Percentiles rank a stretch among this genome's conserved stretches.
phyloP scores from a whole-genome alignment of 2,888 invertebrate species.

The Drosophila crucigera region DNA sequence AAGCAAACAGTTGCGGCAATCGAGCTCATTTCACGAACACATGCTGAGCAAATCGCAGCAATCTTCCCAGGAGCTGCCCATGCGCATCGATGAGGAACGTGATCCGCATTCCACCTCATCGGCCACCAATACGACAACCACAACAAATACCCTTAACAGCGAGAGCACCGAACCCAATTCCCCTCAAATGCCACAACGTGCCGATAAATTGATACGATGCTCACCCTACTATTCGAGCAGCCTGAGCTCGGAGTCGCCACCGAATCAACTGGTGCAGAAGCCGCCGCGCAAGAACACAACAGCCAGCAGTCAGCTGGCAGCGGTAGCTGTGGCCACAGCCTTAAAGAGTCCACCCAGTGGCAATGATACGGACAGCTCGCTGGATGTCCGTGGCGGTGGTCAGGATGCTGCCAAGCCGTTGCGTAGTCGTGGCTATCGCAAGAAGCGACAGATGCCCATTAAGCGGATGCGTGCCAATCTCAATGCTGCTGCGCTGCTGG shows the following conservation, averaged over 20 bases:
- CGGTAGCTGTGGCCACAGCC: conserved; percentile 84
- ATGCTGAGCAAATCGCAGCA: conserved; percentile 86
- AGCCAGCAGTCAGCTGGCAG: conserved; percentile 85
- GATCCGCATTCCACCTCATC: conserved; percentile 83
- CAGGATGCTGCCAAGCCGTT: conserved; percentile 90
- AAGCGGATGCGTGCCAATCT: conserved; percentile 83
- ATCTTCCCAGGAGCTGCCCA: conserved; percentile 82
- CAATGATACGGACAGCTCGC: conserved; percentile 91
- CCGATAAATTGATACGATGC: conserved; percentile 88
- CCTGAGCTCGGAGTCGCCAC: conserved; percentile 90
- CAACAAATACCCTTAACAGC: conserved; percentile 86
- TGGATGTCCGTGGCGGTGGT: conserved; percentile 87
- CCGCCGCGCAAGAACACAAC: conserved; percentile 89
- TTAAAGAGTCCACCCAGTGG: conserved; percentile 91
- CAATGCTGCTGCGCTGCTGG: conserved; percentile 78
- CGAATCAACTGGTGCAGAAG: conserved; percentile 88
- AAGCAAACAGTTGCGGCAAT: conserved; percentile 87
- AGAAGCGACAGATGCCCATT: conserved; percentile 87
- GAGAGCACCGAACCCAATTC: conserved; percentile 85
- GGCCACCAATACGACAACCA: conserved; percentile 83
- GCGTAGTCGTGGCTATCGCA: conserved; percentile 89
- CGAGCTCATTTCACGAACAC: conserved; percentile 89
- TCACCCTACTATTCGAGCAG: conserved; percentile 92
- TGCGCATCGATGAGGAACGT: conserved; percentile 86
- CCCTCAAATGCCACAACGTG: conserved; percentile 83